Evolutionary conservation across 2,113 vertebrate genomes (phyloP).

Genomic region (Osmerus mordax): DNA sequence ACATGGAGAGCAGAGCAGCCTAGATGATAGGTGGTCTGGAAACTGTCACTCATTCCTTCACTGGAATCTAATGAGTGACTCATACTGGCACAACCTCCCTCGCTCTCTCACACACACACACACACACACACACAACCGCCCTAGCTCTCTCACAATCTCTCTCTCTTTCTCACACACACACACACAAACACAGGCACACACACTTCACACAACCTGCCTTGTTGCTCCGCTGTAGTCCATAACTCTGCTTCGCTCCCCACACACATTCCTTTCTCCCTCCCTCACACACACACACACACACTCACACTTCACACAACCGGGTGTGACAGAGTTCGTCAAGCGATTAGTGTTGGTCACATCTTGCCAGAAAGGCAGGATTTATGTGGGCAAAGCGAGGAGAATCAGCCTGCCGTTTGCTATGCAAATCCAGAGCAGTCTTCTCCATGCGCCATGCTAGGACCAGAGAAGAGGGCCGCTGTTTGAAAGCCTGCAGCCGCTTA

Average conservation of each 20-base stretch:
- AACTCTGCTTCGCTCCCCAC: neutral
- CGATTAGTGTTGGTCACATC: constrained; percentile 32
- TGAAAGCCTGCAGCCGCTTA: constrained; percentile 18
- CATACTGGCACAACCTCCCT: neutral
- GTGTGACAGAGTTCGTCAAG: constrained; percentile 29
- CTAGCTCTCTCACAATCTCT: neutral
- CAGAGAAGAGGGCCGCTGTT: neutral
- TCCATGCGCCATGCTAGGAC: neutral
- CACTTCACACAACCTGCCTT: neutral
- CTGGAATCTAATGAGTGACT: neutral
- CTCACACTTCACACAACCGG: constrained; percentile 2
- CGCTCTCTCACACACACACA: neutral
- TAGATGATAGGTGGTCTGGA: neutral
- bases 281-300: neutral
- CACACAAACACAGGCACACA: neutral
- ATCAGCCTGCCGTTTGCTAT: constrained; percentile 29
- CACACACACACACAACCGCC: neutral
- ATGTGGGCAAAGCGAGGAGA: constrained; percentile 23
- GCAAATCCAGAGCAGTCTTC: constrained; percentile 15
- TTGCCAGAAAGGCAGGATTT: constrained; percentile 36
- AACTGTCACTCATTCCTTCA: neutral
- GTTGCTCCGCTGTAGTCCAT: neutral
- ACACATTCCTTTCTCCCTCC: neutral
- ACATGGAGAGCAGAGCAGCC: neutral
- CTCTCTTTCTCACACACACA: neutral